Base-by-base conservation (phyloP, 2,888 invertebrate genomes). In the Drosophila gaucha region DNA sequence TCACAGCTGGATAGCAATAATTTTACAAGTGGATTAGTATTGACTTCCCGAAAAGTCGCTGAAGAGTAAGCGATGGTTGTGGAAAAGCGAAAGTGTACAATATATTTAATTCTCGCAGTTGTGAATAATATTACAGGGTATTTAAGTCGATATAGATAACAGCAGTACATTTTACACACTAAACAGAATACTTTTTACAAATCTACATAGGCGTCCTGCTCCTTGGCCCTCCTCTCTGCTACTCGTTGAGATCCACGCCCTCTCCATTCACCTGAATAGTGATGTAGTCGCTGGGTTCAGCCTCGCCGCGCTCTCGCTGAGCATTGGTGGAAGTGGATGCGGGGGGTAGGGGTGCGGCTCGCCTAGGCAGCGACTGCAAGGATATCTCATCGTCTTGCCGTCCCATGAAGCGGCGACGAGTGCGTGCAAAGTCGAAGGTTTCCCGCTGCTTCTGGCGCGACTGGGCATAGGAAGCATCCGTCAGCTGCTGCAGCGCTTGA, bases 221-320 rank as follows among this genome's bases (percentile, higher is more conserved):
- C 2, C 44, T 3, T 12, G 12, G 14, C 10, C 41, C 0, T 16
- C 41, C 0, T 1, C 41, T 14, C 6, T 49, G 44, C 77, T 62
- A 75, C 24, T 88, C 69, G 28, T 79, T 74, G 24, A 89, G 75
- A 24, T 89, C 71, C 3, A 90, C 69, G 9, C 89, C 90, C 41
- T 89, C 84, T 1, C 90, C 90, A 44, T 90, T 90, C 12, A 91
- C 67, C 72, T 90, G 89, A 12, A 74, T 86, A 41, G 77, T 83
- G 9, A 74, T 73, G 39, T 59, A 56, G 2, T 79, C 78, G 28
- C 71, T 59, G 10, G 46, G 41, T 9, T 74, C 75, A 4, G 35
- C 16, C 57, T 31, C 54, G 28, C 28, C 14, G 14, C 65, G 52
- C 35, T 55, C 58, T 16, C 68, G 20, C 36, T 56, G 49, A n/a